phyloP scores from a whole-genome alignment of 2,113 vertebrate species.

The Tupaia chinensis region DNA sequence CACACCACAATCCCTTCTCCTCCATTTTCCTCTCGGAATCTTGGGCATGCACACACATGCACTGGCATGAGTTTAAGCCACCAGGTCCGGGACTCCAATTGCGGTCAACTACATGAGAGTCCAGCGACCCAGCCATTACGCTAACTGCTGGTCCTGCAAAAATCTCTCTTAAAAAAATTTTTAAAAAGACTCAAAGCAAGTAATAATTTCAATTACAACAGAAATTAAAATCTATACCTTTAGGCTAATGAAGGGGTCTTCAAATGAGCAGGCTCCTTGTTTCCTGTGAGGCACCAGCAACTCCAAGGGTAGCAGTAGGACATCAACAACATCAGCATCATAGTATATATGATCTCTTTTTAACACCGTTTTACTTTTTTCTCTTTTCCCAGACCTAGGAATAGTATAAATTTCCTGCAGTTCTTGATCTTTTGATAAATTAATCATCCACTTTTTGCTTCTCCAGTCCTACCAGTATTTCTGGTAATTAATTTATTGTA shows the following conservation, averaged over 20 bases:
- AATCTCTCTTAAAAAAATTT: no score
- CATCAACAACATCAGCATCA: neutral
- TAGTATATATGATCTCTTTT: neutral
- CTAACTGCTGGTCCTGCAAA: no score
- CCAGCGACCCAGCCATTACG: no score
- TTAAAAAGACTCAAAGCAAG: slow-evolving; percentile 20
- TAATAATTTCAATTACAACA: slow-evolving; percentile 49
- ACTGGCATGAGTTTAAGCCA: no score
- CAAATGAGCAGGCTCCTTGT: neutral
- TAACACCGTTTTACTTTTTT: neutral
- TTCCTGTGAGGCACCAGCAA: slow-evolving; percentile 4
- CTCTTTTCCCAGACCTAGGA: neutral
- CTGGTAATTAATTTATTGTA: neutral
- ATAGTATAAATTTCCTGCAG: neutral
- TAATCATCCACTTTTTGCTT: slow-evolving; percentile 22
- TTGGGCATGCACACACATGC: no score
- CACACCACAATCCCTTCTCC: no score
- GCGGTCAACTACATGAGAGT: no score
- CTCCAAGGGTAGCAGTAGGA: neutral
- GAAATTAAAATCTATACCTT: slow-evolving; percentile 45
- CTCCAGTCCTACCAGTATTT: neutral
- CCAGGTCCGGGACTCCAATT: no score
- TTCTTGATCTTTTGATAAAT: neutral
- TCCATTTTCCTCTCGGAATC: no score
- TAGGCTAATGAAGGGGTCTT: neutral